Percentiles rank a stretch among this genome's conserved stretches.
Evolutionary conservation across 2,113 vertebrate genomes (phyloP).

Genomic region (Zosterops pallidus): DNA sequence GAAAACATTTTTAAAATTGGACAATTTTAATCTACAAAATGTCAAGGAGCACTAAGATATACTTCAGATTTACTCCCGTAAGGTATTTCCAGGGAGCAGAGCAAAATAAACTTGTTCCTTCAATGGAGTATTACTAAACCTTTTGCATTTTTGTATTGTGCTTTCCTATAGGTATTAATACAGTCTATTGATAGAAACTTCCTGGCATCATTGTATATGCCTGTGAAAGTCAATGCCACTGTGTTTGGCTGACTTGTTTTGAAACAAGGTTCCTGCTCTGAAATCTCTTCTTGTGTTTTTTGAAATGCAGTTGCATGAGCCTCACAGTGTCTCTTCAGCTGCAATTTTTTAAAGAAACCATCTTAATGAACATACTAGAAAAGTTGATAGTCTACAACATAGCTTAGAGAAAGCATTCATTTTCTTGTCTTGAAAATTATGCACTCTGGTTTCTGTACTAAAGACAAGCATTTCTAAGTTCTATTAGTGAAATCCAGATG

Average conservation of each 20-base stretch:
- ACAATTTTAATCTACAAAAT: neutral
- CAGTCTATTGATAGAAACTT: neutral
- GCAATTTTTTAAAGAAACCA: neutral
- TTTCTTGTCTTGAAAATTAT: neutral
- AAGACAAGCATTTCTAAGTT: neutral
- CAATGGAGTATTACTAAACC: neutral
- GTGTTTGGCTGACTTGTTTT: neutral
- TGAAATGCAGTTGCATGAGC: neutral
- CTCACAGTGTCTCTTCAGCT: neutral
- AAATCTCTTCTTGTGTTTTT: neutral
- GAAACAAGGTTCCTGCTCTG: neutral
- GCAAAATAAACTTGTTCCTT: neutral
- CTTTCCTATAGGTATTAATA: neutral
- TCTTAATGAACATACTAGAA: neutral
- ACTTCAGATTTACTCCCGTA: no score
- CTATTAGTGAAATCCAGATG: neutral
- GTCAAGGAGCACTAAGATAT: neutral
- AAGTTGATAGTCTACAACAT: neutral
- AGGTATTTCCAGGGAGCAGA: neutral
- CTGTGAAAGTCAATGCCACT: neutral
- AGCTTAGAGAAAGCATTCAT: neutral
- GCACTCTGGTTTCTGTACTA: neutral
- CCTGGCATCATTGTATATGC: neutral
- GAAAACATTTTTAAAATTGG: neutral
- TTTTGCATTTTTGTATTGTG: neutral